Percentiles rank a stretch among this genome's conserved stretches.
Conservation (phyloP, 64 coral and sea anemone species). For the Stichodactyla helianthus region DNA sequence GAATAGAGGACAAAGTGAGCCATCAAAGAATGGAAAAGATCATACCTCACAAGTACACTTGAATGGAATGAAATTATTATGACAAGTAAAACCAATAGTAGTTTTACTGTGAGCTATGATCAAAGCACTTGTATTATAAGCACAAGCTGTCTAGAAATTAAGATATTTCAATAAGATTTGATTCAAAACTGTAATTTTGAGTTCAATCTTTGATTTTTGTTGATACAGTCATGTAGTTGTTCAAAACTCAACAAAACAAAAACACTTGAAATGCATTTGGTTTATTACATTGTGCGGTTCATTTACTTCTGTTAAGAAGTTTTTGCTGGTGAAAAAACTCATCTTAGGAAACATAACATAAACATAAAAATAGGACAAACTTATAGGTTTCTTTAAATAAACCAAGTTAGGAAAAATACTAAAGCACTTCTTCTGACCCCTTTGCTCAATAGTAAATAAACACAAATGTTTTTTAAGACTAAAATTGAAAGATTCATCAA, state of each 20-base stretch:
- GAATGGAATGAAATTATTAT: neutral
- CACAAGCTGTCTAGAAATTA: neutral
- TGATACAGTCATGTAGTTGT: neutral
- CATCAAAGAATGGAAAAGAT: neutral
- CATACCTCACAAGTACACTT: neutral
- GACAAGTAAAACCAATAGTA: neutral
- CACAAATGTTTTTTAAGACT: no score
- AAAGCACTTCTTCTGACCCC: no score
- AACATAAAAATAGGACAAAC: no score
- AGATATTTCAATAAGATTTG: neutral
- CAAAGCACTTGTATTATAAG: neutral
- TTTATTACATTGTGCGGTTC: neutral
- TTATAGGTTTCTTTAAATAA: no score
- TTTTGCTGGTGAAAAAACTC: constrained; percentile 2
- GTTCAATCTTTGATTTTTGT: neutral
- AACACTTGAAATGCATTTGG: neutral
- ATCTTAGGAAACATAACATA: neutral
- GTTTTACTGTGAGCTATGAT: neutral
- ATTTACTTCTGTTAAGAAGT: neutral
- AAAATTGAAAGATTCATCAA: no score
- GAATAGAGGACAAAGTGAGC: neutral
- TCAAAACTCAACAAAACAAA: neutral
- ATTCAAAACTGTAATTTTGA: neutral
- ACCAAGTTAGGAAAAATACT: no score
- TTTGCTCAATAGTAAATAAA: no score